Conservation (phyloP, 2,797 vertebrate genomes). For the Triplophysa bombifrons region DNA sequence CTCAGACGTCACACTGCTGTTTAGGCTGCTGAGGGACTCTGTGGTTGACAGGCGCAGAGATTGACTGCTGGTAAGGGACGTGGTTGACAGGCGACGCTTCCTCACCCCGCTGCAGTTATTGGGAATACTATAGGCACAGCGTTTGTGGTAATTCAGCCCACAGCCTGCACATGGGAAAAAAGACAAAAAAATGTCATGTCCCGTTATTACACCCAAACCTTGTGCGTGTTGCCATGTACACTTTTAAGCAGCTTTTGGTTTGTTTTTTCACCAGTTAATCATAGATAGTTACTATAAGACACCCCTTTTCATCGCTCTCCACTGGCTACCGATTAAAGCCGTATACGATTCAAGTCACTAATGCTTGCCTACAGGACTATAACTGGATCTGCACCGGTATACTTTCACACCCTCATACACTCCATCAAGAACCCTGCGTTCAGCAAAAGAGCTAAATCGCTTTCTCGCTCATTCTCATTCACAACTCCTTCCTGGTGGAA, state of each 20-base stretch:
- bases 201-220: too few relatives aligned
- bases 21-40: conserved; percentile 77
- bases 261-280: not conserved
- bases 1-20: conserved; percentile 72
- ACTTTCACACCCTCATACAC: too few relatives aligned
- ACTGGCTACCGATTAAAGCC: too few relatives aligned
- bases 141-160: conserved; percentile 92
- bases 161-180: conserved; percentile 79
- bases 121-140: conserved; percentile 92
- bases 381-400: too few relatives aligned
- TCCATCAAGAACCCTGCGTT: too few relatives aligned
- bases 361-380: too few relatives aligned
- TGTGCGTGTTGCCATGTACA: not conserved
- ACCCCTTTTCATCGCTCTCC: too few relatives aligned
- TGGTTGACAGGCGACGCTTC: conserved; percentile 87
- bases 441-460: too few relatives aligned
- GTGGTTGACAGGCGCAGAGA: conserved; percentile 83
- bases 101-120: conserved; percentile 92
- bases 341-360: too few relatives aligned
- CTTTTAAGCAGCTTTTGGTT: not conserved
- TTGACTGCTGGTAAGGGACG: conserved; percentile 84
- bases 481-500: too few relatives aligned
- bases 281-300: not conserved
- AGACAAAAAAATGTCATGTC: not conserved
- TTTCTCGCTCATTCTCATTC: too few relatives aligned